Conservation (phyloP, 1,140 invertebrate genomes). For the Onthophagus taurus region DNA sequence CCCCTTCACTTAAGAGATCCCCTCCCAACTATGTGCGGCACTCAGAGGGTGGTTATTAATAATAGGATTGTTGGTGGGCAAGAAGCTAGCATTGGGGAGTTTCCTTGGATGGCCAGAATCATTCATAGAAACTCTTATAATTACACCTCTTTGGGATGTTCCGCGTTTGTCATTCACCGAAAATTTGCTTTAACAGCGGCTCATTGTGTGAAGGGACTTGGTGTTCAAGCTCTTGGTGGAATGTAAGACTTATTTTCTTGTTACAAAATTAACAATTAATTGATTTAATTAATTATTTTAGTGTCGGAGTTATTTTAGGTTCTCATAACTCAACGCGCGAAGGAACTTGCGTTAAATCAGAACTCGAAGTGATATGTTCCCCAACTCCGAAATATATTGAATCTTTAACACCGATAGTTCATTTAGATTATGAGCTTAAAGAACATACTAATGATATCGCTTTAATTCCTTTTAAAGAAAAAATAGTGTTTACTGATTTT, state of each 20-base stretch:
- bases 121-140: conserved; percentile 22
- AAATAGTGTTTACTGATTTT: not conserved
- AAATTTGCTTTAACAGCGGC: conserved; percentile 46
- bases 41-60: conserved; percentile 21
- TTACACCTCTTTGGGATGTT: conserved; percentile 38
- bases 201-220: conserved; percentile 38
- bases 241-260: conserved; percentile 25
- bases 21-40: conserved; percentile 28
- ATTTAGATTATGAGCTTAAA: not conserved
- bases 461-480: not conserved
- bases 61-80: conserved; percentile 30
- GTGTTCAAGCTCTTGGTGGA: conserved; percentile 16
- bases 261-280: not conserved
- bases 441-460: not conserved
- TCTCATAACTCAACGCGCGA: not conserved
- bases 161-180: conserved; percentile 41
- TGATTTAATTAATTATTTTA: not conserved
- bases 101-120: conserved; percentile 39
- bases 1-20: not conserved
- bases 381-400: not conserved
- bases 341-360: not conserved
- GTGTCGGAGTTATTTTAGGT: not conserved
- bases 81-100: conserved; percentile 42
- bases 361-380: not conserved
- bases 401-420: not conserved